Conservation (phyloP, 2,113 vertebrate genomes). For the Bujurquina vittata region DNA sequence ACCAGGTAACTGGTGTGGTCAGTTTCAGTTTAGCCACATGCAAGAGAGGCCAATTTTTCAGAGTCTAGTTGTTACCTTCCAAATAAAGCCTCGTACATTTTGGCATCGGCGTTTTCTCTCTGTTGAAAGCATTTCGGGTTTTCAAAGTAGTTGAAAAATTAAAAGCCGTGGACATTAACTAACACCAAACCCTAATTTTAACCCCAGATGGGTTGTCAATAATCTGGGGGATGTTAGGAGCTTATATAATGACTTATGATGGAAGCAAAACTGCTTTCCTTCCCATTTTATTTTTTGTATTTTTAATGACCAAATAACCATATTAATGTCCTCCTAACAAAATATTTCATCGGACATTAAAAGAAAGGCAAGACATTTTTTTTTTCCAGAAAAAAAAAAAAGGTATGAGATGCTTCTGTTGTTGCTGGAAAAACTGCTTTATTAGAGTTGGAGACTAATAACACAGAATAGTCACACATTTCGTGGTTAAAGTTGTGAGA, state of each 20-base stretch:
- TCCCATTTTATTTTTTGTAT: neutral
- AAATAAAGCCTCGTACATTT: too few species aligned
- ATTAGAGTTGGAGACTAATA: constrained; percentile 11
- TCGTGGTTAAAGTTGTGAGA: neutral
- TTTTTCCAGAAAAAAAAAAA: neutral
- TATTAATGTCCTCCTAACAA: neutral
- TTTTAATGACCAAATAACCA: neutral
- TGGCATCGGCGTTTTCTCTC: too few species aligned
- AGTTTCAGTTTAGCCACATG: too few species aligned
- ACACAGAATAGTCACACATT: neutral
- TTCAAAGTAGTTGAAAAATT: too few species aligned
- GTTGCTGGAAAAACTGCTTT: constrained; percentile 7
- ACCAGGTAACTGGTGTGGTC: too few species aligned
- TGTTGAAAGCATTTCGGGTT: too few species aligned
- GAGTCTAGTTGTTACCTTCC: too few species aligned
- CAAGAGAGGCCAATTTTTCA: too few species aligned
- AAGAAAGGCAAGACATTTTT: neutral
- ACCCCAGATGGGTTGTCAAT: neutral
- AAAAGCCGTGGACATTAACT: neutral
- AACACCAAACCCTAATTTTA: neutral
- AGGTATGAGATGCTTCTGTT: neutral
- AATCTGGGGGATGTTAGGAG: neutral
- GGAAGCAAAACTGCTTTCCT: neutral
- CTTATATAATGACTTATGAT: neutral
- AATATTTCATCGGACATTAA: neutral